These are phyloP conservation scores for Epistrophe eligans DNA, from an alignment of 2,888 invertebrate species.

Conservation along the genomic window DNA sequence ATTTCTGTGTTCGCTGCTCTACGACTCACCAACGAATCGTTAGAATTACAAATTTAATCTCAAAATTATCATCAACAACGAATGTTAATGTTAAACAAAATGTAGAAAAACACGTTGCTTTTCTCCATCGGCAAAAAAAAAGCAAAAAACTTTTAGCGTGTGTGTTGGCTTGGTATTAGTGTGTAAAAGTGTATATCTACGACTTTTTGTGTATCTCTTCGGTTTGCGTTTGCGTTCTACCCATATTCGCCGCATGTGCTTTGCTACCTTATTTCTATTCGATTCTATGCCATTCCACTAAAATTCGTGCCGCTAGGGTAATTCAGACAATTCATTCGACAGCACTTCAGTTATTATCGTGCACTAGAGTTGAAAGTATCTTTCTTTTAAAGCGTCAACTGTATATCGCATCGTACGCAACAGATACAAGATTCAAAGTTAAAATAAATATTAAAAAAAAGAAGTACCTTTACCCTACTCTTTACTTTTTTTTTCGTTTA, in stretches of 20 bases:
- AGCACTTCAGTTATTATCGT: conserved; percentile 73
- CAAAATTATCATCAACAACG: conserved; percentile 54
- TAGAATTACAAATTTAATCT: conserved; percentile 31
- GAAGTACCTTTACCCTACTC: conserved; percentile 5
- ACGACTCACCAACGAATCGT: conserved; percentile 57
- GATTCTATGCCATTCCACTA: conserved; percentile 61
- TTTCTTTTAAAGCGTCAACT: conserved; percentile 39
- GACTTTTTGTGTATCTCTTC: conserved; percentile 42
- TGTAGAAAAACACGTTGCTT: conserved; percentile 64
- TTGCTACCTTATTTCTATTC: conserved; percentile 40
- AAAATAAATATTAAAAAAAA: background rate
- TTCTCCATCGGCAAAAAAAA: conserved; percentile 9
- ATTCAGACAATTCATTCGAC: conserved; percentile 67
- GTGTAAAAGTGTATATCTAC: background rate
- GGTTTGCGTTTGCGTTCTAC: conserved; percentile 38
- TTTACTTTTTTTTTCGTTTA: conserved; percentile 60
- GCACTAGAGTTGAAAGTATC: conserved; percentile 72
- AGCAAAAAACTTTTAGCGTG: background rate
- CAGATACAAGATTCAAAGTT: conserved; percentile 60
- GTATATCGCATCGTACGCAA: conserved; percentile 66
- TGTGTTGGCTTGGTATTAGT: conserved; percentile 25
- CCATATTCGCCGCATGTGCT: conserved; percentile 54
- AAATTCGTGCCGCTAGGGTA: conserved; percentile 71
- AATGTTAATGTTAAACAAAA: conserved; percentile 29
- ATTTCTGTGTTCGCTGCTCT: background rate